These are phyloP conservation scores for Actinia equina DNA, from an alignment of 64 coral and sea anemone genomes.

Conservation along the genomic window DNA sequence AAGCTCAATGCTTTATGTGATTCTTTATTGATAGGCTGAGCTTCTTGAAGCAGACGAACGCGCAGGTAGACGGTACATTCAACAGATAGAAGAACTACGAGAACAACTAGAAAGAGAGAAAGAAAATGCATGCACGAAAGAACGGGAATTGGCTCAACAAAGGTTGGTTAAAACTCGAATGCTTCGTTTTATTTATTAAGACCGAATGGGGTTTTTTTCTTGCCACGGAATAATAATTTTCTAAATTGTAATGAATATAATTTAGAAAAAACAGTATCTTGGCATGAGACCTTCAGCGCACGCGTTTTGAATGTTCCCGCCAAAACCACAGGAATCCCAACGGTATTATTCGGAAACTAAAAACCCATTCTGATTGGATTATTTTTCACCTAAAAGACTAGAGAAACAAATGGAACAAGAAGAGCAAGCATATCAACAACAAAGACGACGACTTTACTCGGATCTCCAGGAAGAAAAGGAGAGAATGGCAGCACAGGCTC, in stretches of 20 bases:
- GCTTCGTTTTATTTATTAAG: no score
- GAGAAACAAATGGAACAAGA: slow-evolving; percentile 97
- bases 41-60: slow-evolving; percentile 93
- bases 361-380: background rate
- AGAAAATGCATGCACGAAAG: slow-evolving; percentile 78
- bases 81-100: slow-evolving; percentile 94
- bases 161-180: slow-evolving; percentile 23
- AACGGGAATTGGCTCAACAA: slow-evolving; percentile 93
- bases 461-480: slow-evolving; percentile 98
- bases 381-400: slow-evolving; percentile 27
- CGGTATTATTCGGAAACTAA: no score
- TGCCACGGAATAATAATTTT: no score
- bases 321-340: background rate
- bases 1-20: no score
- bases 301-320: background rate
- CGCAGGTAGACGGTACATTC: slow-evolving; percentile 91
- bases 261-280: no score
- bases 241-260: no score
- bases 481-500: slow-evolving; percentile 70
- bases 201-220: no score
- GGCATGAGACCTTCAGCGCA: no score
- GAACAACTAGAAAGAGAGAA: slow-evolving; percentile 95
- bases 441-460: slow-evolving; percentile 82
- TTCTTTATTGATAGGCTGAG: slow-evolving; percentile 52
- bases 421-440: slow-evolving; percentile 83